Conservation (phyloP, 2,888 invertebrate genomes). For the Ceraclea dissimilis region DNA sequence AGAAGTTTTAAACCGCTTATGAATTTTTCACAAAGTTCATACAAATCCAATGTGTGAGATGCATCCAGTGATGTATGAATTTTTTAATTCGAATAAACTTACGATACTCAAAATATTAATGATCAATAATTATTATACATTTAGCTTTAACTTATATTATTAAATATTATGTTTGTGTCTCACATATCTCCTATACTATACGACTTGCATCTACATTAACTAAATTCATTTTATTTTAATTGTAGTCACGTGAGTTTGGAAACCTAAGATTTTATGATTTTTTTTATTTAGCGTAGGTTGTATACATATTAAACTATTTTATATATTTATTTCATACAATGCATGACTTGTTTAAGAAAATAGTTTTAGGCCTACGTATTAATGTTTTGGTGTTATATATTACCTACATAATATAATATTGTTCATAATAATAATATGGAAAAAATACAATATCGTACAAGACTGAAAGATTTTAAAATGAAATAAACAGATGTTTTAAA, state of each 20-base stretch:
- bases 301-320: slow-evolving; percentile 20
- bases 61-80: no score
- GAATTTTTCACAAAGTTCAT: no score
- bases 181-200: no score
- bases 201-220: no score
- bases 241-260: slow-evolving; percentile 24
- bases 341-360: slow-evolving; percentile 22
- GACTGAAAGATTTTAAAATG: slow-evolving; percentile 23
- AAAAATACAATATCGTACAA: slow-evolving; percentile 22
- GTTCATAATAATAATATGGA: slow-evolving; percentile 20
- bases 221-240: no score
- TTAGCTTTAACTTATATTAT: no score
- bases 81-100: no score
- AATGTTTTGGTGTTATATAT: neutral
- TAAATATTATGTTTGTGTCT: no score
- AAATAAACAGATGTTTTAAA: slow-evolving; percentile 15
- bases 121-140: no score
- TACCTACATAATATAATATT: neutral
- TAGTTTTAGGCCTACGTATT: slow-evolving; percentile 6
- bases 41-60: no score
- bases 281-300: slow-evolving; percentile 15
- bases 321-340: slow-evolving; percentile 24
- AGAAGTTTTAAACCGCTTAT: no score
- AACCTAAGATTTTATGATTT: slow-evolving; percentile 25
- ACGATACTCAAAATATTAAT: no score